Evolutionary conservation across 2,113 vertebrate genomes (phyloP).

Genomic region (Gambusia holbrooki): DNA sequence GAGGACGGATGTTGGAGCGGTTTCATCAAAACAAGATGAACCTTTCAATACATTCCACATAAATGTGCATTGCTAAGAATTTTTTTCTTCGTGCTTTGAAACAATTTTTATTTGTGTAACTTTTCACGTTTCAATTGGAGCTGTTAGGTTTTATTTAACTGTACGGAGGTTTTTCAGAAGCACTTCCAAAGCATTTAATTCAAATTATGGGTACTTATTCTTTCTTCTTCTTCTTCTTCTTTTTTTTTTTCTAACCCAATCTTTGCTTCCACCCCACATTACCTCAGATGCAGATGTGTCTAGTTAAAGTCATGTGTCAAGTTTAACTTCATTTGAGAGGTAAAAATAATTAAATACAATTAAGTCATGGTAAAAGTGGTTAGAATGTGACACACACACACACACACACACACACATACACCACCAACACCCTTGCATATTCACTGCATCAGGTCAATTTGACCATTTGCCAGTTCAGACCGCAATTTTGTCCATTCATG

Average conservation of each 20-base stretch:
- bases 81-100: background rate
- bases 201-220: background rate
- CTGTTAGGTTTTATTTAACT: background rate
- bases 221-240: background rate
- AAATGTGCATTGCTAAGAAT: constrained; percentile 30
- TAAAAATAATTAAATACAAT: background rate
- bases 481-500: too few species aligned
- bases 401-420: too few species aligned
- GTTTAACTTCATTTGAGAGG: background rate
- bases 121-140: too few species aligned
- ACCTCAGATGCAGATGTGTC: background rate
- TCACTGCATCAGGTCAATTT: too few species aligned
- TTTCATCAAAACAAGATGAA: constrained; percentile 61
- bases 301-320: background rate
- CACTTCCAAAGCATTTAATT: background rate
- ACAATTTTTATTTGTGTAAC: background rate
- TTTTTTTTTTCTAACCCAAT: background rate
- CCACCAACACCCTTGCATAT: too few species aligned
- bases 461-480: too few species aligned
- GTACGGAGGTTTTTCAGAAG: background rate
- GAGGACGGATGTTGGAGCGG: constrained; percentile 33
- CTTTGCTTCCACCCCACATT: background rate
- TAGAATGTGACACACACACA: too few species aligned
- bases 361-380: background rate
- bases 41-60: constrained; percentile 67